Conservation (phyloP, 2,797 vertebrate species). For the Tolypeutes matacus region DNA sequence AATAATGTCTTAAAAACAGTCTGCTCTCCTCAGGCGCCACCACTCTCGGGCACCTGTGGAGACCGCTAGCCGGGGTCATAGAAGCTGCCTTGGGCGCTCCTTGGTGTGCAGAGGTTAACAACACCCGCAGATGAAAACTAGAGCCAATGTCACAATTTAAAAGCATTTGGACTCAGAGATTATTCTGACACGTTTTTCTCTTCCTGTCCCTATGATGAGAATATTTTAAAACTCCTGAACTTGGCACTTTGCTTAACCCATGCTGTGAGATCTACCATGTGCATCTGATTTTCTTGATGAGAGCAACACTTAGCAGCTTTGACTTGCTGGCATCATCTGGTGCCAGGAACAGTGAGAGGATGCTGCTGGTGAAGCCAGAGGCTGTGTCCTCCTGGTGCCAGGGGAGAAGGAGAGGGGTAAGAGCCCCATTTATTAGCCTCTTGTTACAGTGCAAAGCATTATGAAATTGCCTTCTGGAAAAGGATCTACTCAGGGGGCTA, state of each 20-base stretch:
- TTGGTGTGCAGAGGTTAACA: neutral
- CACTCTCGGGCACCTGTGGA: rapidly evolving
- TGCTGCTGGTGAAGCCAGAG: too few species aligned
- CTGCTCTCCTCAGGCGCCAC: neutral
- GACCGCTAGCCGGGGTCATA: neutral
- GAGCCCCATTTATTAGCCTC: neutral
- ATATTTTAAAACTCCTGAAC: constrained; percentile 39
- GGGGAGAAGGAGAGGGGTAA: neutral
- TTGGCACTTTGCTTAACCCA: constrained; percentile 42
- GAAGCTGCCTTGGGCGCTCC: rapidly evolving
- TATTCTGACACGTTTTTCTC: neutral
- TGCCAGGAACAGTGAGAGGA: neutral
- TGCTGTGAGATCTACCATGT: neutral
- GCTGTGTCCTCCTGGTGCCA: neutral
- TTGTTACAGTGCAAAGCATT: neutral
- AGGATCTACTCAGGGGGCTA: neutral
- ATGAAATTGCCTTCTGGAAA: neutral
- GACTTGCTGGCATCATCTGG: neutral
- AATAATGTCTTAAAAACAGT: constrained; percentile 66
- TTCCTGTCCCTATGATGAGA: neutral
- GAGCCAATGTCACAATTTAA: neutral
- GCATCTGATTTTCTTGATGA: constrained; percentile 48
- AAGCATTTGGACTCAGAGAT: constrained; percentile 30
- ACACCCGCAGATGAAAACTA: neutral
- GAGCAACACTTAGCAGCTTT: constrained; percentile 23